A percentile compares a stretch with the other conserved stretches of the same genome.
These are phyloP conservation scores for Pocillopora damicornis DNA, from an alignment of 64 coral and sea anemone genomes.

Conservation along the genomic window DNA sequence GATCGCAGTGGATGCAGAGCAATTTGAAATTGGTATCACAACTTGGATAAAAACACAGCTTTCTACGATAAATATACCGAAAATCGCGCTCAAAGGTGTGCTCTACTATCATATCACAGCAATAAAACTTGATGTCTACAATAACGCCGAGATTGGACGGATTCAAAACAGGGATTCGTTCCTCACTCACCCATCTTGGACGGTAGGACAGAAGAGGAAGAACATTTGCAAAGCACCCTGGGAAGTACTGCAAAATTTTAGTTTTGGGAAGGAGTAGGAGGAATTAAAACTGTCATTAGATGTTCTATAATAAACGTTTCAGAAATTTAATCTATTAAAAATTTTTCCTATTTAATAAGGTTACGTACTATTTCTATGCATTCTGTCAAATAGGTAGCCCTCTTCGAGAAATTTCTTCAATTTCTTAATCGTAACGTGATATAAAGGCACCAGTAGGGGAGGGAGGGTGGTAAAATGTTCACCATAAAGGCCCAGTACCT, in stretches of 20 bases:
- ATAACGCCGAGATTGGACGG: slow-evolving; percentile 6
- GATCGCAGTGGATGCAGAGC: no score
- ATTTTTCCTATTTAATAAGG: neutral
- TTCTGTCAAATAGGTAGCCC: neutral
- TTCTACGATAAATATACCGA: neutral
- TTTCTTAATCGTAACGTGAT: neutral
- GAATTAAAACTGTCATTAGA: neutral
- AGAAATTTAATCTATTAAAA: neutral
- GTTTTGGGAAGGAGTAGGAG: neutral
- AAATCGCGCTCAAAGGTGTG: neutral
- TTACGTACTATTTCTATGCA: neutral
- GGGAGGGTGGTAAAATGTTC: neutral
- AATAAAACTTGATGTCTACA: neutral
- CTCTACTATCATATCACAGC: neutral
- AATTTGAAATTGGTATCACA: neutral
- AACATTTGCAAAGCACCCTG: neutral
- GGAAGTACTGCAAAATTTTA: neutral
- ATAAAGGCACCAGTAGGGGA: neutral
- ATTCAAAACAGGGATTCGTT: neutral
- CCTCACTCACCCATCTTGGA: slow-evolving; percentile 36
- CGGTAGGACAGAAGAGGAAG: slow-evolving; percentile 20
- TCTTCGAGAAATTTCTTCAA: neutral
- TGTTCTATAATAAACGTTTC: neutral
- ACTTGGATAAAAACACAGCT: neutral
- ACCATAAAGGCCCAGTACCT: neutral